Evolutionary conservation across 2,797 vertebrate genomes (phyloP).

Genomic region (Pelochelys cantorii): DNA sequence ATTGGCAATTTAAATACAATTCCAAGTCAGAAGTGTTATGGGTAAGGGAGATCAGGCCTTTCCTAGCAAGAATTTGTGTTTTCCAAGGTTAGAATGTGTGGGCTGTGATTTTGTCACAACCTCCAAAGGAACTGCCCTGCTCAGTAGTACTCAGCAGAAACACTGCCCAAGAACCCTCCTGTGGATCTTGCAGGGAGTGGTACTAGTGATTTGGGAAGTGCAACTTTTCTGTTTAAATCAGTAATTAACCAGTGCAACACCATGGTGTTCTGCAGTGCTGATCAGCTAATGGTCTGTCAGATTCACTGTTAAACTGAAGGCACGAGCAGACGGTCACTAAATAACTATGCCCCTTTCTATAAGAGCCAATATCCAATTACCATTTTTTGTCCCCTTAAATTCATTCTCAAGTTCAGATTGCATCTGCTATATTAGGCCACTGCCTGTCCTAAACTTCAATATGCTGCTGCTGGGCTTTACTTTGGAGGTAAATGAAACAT

Average conservation of each 20-base stretch:
- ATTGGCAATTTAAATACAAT: conserved; percentile 5
- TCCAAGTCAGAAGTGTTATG: neutral
- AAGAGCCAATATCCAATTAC: neutral
- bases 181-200: neutral
- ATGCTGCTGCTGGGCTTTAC: neutral
- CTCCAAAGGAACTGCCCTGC: neutral
- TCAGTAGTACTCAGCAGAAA: neutral
- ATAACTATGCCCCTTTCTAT: neutral
- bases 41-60: neutral
- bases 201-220: neutral
- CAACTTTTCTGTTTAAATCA: neutral
- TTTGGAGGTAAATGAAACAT: neutral
- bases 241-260: neutral
- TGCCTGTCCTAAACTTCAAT: neutral
- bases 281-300: neutral
- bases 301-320: neutral
- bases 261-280: neutral
- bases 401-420: neutral
- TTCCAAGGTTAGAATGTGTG: neutral
- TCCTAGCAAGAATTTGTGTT: neutral
- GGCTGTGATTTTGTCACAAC: neutral
- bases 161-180: neutral
- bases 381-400: neutral
- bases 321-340: neutral
- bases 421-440: neutral